Evolutionary conservation across 2,113 vertebrate genomes (phyloP), one percentile per base, ranked within the genome.

Genomic region (Salvelinus namaycush): DNA sequence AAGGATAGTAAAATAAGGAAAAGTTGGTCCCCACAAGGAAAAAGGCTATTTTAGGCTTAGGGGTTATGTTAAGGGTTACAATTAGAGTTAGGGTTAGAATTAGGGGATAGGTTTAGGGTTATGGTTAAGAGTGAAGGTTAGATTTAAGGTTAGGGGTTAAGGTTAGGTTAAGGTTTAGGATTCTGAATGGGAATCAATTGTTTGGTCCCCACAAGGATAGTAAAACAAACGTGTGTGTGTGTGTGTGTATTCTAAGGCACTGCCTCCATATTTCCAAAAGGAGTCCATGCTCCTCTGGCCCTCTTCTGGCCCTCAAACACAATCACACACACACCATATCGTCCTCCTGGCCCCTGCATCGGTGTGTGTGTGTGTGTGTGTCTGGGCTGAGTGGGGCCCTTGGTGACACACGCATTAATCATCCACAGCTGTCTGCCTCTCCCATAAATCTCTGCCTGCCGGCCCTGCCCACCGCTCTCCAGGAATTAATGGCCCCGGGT

Each of bases 391-490:
- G 65, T n/a, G 34, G 39, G 68, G 68, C 68, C 39, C 68, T 51
- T n/a, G 34, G 31, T 74, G 68, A 69, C 66, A 75, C 73, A 49
- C 20, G 31, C 66, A 79, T 79, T 79, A 79, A 79, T 79, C 72
- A 74, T 79, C 59, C 22, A 49, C 51, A 57, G 78, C 78, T 70
- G 73, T 70, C 78, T 69, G 67, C 68, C 51, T 64, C 72, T 24
- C 67, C 73, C 59, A 79, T 79, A 79, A 79, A 75, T 79, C 78
- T 79, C 68, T 79, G 77, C 77, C 77, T 74, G 44, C 64, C 22
- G 62, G 65, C 65, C 65, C 57, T 60, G 51, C 67, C 60, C 67
- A 70, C 78, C 13, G 34, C 44, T 79, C 68, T 75, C 60, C 62
- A 73, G 48, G 70, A 73, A 78, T 39, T 57, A 79, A 34, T 62